These are phyloP conservation scores for Cliona cf. orientalis DNA, from an alignment of 37 sponge, comb jelly and placozoan species.

Conservation along the genomic window DNA sequence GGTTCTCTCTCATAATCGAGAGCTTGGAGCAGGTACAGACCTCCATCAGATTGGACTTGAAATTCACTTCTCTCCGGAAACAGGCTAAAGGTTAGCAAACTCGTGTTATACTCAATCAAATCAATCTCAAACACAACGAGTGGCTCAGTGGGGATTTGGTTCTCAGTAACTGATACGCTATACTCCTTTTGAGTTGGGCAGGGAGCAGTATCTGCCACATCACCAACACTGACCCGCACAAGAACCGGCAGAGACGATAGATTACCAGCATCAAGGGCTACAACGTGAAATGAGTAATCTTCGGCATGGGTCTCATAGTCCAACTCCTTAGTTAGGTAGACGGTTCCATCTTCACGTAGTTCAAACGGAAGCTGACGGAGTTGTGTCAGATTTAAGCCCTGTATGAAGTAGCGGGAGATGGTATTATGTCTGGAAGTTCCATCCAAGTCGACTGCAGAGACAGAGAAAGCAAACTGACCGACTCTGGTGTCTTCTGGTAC, in stretches of 20 bases:
- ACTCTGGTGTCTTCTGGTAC: constrained; percentile 42
- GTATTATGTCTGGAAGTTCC: constrained; percentile 16
- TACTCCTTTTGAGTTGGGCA: constrained; percentile 20
- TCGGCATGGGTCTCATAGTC: constrained; percentile 41
- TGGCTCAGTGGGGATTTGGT: not conserved
- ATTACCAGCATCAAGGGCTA: constrained; percentile 35
- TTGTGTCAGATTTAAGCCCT: not conserved
- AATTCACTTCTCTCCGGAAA: not conserved
- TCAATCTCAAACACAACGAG: constrained; percentile 19
- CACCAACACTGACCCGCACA: constrained; percentile 18
- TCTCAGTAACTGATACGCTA: constrained; percentile 30
- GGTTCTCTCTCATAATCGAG: constrained; percentile 56
- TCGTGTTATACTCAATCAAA: not conserved
- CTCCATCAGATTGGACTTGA: constrained; percentile 9
- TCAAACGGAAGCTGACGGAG: constrained; percentile 14
- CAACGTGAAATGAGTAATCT: constrained; percentile 18
- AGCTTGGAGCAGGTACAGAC: constrained; percentile 28
- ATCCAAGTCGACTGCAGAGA: constrained; percentile 50
- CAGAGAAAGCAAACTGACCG: not conserved
- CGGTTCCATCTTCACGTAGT: constrained; percentile 10
- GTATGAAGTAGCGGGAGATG: constrained; percentile 36
- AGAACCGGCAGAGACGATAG: constrained; percentile 12
- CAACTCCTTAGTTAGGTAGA: constrained; percentile 1
- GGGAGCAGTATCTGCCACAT: constrained; percentile 59
- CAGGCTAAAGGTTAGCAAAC: constrained; percentile 13